Evolutionary conservation across 2,888 invertebrate genomes (phyloP), one percentile per base, ranked within the genome.

Genomic region (Xestoiulus laeticollis): DNA sequence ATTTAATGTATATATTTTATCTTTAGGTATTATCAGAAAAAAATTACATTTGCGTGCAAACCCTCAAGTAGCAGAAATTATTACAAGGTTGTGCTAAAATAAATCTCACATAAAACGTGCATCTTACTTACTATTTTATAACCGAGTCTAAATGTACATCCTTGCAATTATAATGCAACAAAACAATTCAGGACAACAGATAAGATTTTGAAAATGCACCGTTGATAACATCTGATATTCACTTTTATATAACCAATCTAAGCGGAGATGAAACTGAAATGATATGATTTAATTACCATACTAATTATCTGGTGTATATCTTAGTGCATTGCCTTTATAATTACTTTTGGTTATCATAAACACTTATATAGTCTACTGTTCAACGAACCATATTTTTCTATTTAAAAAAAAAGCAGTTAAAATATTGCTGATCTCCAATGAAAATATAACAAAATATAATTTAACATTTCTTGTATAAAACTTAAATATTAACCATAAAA

Each of bases 131-230:
- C 22, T 59, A 22, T 59, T 78, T 78, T 30, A 26, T 78, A 30
- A 78, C 30, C 26, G 30, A 26, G 30, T 78, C 78, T 78, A 78
- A 78, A 78, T 78, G 78, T 26, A 78, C 30, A 78, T 30, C 30
- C 26, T 78, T 14, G 78, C 16, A 78, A 78, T 78, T 78, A 26
- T 30, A 30, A 26, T 78, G 26, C 26, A 30, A 30, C 30, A 12
- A 26, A 78, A 78, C 16, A 78, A 78, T 78, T 78, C 30, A 78
- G 78, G 78, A 78, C 78, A 78, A 78, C 78, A 78, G 78, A 78
- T 78, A 78, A 78, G 78, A 14, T 78, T 26, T 30, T 78, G 0
- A 48, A 68, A 68, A 68, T 26, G 68, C 68, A 8, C 8, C 8
- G 68, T 68, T 12, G 68, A 68, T 78, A 10, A 78, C 30, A 4